Percentiles rank a stretch among this genome's conserved stretches.
phyloP scores from a whole-genome alignment of 2,797 vertebrate genomes.

The Ctenosaura bakeri region DNA sequence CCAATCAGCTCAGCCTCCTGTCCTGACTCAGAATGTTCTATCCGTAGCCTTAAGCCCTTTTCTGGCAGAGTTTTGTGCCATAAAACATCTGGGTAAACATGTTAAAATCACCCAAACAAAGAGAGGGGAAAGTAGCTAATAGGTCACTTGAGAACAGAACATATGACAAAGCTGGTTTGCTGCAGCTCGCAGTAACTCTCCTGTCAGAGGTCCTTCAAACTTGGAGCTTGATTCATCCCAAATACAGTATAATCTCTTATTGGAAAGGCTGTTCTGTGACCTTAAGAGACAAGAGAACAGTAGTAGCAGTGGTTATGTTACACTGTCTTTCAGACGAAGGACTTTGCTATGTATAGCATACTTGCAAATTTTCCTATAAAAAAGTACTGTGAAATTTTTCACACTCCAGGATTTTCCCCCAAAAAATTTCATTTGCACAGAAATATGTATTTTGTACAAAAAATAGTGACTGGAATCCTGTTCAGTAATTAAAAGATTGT shows the following conservation, averaged over 20 bases:
- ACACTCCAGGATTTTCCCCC: too few relatives aligned
- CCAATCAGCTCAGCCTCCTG: neutral
- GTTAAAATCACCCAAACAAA: slow-evolving; percentile 5
- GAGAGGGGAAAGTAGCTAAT: slow-evolving; percentile 9
- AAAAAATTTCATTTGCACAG: too few relatives aligned
- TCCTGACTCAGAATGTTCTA: neutral
- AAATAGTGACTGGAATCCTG: too few relatives aligned
- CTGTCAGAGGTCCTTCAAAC: neutral
- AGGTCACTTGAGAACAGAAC: slow-evolving; percentile 24
- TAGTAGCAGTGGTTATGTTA: neutral
- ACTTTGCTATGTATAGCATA: too few relatives aligned
- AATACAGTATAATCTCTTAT: neutral
- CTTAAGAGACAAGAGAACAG: neutral
- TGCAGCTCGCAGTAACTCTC: neutral
- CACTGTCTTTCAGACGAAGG: too few relatives aligned
- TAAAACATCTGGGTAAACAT: slow-evolving; percentile 7
- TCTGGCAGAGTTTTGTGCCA: slow-evolving; percentile 18
- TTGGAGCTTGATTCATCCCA: neutral
- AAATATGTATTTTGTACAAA: too few relatives aligned
- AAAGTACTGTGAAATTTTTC: too few relatives aligned
- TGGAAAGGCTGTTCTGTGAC: neutral
- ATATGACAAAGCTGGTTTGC: slow-evolving; percentile 14
- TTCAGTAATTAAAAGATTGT: too few relatives aligned
- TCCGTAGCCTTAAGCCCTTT: slow-evolving; percentile 49
- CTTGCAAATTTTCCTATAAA: too few relatives aligned